Evolutionary conservation across 2,888 invertebrate genomes (phyloP).

Genomic region (Yponomeuta cagnagella): DNA sequence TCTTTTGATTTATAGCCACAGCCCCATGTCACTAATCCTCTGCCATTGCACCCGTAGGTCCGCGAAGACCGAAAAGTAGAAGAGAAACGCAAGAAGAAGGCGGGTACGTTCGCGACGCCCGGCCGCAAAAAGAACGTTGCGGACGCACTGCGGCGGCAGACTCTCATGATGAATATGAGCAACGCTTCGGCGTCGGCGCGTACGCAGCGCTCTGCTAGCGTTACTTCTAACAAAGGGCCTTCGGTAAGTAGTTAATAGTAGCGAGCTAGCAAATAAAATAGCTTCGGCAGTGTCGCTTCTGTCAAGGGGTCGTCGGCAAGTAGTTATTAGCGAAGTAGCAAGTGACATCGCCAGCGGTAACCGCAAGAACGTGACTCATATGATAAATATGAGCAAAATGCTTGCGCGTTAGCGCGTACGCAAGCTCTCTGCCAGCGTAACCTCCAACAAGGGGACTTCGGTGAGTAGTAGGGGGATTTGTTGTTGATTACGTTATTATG

Average conservation of each 20-base stretch:
- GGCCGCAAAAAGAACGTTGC: conserved; percentile 38
- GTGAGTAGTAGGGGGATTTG: too few relatives aligned
- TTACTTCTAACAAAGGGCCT: conserved; percentile 46
- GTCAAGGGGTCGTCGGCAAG: too few relatives aligned
- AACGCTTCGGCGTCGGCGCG: conserved; percentile 63
- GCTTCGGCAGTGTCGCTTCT: too few relatives aligned
- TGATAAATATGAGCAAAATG: too few relatives aligned
- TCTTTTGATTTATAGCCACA: too few relatives aligned
- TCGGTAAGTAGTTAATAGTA: conserved; percentile 34
- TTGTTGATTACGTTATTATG: too few relatives aligned
- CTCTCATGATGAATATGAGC: conserved; percentile 63
- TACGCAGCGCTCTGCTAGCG: conserved; percentile 52
- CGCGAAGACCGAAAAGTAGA: conserved; percentile 65
- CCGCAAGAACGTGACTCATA: too few relatives aligned
- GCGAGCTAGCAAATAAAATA: neutral
- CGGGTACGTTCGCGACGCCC: conserved; percentile 55
- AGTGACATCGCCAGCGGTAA: too few relatives aligned
- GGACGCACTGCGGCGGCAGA: conserved; percentile 53
- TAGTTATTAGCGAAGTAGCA: too few relatives aligned
- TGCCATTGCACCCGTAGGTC: conserved; percentile 35
- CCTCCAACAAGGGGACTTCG: too few relatives aligned
- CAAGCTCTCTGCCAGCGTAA: too few relatives aligned
- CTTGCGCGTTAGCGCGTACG: too few relatives aligned
- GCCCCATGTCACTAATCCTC: neutral
- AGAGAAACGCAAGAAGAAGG: conserved; percentile 57